Evolutionary conservation across 2,888 invertebrate species (phyloP), one percentile per base, ranked within the genome.

Genomic region (Synanthedon vespiformis): DNA sequence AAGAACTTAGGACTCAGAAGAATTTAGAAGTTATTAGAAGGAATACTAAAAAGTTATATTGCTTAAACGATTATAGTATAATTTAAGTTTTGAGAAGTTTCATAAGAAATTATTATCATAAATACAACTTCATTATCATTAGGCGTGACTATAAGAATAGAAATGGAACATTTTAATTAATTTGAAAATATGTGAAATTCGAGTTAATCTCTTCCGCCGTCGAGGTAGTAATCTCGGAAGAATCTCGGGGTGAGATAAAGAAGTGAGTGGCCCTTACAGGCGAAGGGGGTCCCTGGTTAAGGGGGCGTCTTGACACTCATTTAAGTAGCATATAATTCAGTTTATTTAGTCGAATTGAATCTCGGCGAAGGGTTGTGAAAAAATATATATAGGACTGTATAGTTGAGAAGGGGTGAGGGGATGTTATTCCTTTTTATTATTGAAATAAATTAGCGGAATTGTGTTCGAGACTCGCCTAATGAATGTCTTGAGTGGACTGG

Each of bases 321-420:
- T 90, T 90, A 90, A 90, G 90, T 89, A 90, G 90, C 89, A 90
- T 88, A 90, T 90, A 90, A 90, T 90, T 90, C 89, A 90, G 90
- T 90, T 90, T 90, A 83, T 86, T 87, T 86, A 82, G 76, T 68
- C 77, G 76, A 85, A 85, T 85, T 80, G 72, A 78, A 83, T 79
- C 74, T 67, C 63, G 60, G 57, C 58, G 66, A 70, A 74, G 74
- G 75, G 74, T 69, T 70, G 68, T 11, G n/a, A 52, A 53, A 34
- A 50, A 34, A 34, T 22, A 50, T 34, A 50, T 48, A 48, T 48
- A 48, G 14, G 12, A 16, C 22, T 48, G 22, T 48, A 22, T 48
- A 48, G 48, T 16, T 12, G 48, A 11, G 48, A 40, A 53, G 53
- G 55, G 54, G 58, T 54, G 55, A 55, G 55, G 53, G 55, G 56